phyloP scores from a whole-genome alignment of 1,140 invertebrate species.

The Drosophila murphyi region DNA sequence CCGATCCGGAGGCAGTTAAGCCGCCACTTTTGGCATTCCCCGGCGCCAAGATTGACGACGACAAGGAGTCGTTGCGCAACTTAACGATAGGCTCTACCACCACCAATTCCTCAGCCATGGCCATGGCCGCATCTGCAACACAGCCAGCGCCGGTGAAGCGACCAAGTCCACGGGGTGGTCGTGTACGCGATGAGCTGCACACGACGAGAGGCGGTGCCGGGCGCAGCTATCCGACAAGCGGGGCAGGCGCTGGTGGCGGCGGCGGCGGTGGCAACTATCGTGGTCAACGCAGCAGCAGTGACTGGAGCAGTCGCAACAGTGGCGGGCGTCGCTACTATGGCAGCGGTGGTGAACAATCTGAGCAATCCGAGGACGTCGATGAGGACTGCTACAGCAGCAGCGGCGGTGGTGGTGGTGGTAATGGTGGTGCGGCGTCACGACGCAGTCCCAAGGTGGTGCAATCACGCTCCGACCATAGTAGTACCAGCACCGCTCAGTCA shows the following conservation, averaged over 20 bases:
- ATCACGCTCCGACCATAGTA: conserved; percentile 53
- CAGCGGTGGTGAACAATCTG: conserved; percentile 67
- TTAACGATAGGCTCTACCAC: conserved; percentile 1
- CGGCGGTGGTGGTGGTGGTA: conserved; percentile 32
- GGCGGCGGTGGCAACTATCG: conserved; percentile 78
- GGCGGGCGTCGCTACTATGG: conserved; percentile 65
- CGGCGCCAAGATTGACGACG: conserved; percentile 47
- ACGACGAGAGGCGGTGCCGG: conserved; percentile 34
- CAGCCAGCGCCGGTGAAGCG: conserved; percentile 56
- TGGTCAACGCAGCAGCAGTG: conserved; percentile 60
- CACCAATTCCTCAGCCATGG: no score
- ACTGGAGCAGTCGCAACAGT: conserved; percentile 59
- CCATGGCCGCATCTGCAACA: neutral
- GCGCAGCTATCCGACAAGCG: conserved; percentile 47
- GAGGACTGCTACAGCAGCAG: conserved; percentile 72
- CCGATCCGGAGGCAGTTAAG: conserved; percentile 2
- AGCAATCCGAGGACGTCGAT: conserved; percentile 79
- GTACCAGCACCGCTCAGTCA: conserved; percentile 16
- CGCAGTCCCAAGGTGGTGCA: conserved; percentile 66
- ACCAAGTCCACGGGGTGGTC: conserved; percentile 83
- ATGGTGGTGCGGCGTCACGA: conserved; percentile 42
- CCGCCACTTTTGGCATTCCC: conserved; percentile 1
- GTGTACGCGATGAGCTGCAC: conserved; percentile 36
- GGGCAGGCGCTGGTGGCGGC: conserved; percentile 64
- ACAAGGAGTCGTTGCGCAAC: conserved; percentile 26